Conservation (phyloP, 2,888 invertebrate genomes). For the Megastigmus dorsalis region DNA sequence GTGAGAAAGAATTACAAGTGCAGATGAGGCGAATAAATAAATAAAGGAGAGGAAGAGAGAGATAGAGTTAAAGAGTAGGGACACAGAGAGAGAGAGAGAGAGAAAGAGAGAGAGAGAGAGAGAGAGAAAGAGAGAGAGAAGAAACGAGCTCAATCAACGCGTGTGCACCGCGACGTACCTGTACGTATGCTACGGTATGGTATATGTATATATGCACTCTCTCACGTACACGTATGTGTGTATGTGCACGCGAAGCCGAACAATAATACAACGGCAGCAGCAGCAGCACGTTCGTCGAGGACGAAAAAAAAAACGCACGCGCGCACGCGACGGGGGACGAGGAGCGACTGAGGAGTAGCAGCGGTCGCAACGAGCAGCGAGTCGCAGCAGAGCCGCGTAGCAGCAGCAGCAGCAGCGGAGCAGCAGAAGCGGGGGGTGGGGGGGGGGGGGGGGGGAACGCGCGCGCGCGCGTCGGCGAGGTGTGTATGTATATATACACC, state of each 20-base stretch:
- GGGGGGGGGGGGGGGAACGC: not conserved
- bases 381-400: not conserved
- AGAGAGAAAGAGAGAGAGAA: not conserved
- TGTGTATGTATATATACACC: too few relatives aligned
- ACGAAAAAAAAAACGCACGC: constrained; percentile 32
- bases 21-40: too few relatives aligned
- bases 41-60: too few relatives aligned
- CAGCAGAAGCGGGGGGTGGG: not conserved
- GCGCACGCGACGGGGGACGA: constrained; percentile 52
- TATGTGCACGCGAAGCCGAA: constrained; percentile 3
- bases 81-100: not conserved
- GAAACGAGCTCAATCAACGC: too few relatives aligned
- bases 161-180: not conserved
- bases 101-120: not conserved
- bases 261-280: constrained; percentile 5
- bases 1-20: too few relatives aligned
- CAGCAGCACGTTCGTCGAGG: too few relatives aligned
- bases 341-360: constrained; percentile 52
- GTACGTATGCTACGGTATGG: not conserved
- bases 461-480: not conserved
- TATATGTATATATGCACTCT: not conserved
- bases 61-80: not conserved
- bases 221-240: not conserved
- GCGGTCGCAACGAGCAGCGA: not conserved
- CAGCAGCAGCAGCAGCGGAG: constrained; percentile 3